These are phyloP conservation scores for Echinops telfairi DNA, from an alignment of 2,113 vertebrate species.

Conservation along the genomic window DNA sequence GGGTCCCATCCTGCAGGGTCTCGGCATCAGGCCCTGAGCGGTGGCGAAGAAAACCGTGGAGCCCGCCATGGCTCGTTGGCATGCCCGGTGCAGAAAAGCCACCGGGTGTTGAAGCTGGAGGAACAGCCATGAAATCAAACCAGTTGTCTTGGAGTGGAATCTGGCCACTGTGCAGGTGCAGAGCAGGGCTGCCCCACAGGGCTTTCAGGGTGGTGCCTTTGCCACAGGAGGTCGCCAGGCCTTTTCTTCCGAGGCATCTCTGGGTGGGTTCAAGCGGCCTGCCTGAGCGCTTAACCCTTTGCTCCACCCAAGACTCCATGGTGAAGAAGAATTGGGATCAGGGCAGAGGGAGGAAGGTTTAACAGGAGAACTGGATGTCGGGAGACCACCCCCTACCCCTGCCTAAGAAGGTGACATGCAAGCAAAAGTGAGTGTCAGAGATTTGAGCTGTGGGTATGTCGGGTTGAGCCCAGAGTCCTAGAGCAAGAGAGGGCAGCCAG, in stretches of 20 bases:
- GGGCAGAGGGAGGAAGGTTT: not conserved
- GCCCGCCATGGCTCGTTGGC: rapidly evolving
- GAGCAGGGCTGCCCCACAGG: too few relatives aligned
- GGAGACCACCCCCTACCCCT: too few relatives aligned
- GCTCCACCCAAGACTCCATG: not conserved
- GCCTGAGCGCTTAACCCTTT: not conserved
- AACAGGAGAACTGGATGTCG: rapidly evolving
- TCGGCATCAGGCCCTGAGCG: not conserved
- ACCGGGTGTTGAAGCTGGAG: too few relatives aligned
- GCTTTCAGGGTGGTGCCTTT: not conserved
- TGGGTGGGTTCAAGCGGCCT: not conserved
- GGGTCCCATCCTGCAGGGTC: too few relatives aligned
- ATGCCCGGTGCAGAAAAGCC: too few relatives aligned
- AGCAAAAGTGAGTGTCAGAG: not conserved
- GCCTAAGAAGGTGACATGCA: not conserved
- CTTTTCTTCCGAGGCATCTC: not conserved
- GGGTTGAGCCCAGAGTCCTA: rapidly evolving
- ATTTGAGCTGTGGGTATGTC: not conserved
- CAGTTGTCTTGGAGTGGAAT: not conserved
- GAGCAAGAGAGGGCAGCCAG: rapidly evolving
- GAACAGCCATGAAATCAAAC: too few relatives aligned
- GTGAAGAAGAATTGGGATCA: not conserved
- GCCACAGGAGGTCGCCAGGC: not conserved
- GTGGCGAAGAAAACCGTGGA: not conserved
- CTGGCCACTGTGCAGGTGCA: not conserved